Conservation (phyloP, 2,113 vertebrate genomes). For the cat (Felis catus) region F.catus_Fca126_mat1.0 CM031414.1:103519501-103520000, state of each 20-base stretch:
- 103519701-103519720: background rate
- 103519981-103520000: background rate
- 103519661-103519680: background rate
- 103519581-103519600: fast-evolving
- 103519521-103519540: background rate
- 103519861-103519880: background rate
- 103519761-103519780: fast-evolving
- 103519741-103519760: background rate
- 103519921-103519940: background rate
- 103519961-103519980: background rate
- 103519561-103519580: background rate
- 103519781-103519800: background rate
- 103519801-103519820: background rate
- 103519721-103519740: background rate
- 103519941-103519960: slow-evolving; percentile 38
- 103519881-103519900: background rate
- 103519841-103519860: background rate
- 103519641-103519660: background rate
- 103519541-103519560: fast-evolving
- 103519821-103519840: background rate
- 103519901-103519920: background rate
- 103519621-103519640: background rate
- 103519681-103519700: background rate
- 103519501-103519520: background rate
- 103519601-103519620: background rate